A percentile compares a stretch with the other conserved stretches of the same genome.
Evolutionary conservation across 2,113 vertebrate genomes (phyloP).

Genomic region (Boleophthalmus pectinirostris): DNA sequence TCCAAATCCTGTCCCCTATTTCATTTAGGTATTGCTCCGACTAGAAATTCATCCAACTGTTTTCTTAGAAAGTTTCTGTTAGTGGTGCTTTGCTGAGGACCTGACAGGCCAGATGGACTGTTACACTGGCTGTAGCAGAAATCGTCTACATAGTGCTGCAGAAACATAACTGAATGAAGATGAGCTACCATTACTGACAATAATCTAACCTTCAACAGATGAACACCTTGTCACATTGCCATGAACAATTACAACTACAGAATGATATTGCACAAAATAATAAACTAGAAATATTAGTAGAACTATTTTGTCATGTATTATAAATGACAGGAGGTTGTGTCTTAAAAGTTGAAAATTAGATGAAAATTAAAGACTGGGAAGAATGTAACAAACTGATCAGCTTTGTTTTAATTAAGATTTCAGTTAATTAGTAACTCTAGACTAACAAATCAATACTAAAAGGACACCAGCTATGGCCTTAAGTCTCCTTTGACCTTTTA

Average conservation of each 20-base stretch:
- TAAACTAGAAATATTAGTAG: neutral
- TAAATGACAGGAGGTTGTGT: neutral
- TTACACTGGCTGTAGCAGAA: neutral
- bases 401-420: constrained; percentile 2
- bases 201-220: neutral
- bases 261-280: neutral
- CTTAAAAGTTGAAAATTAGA: neutral
- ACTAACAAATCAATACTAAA: constrained; percentile 1
- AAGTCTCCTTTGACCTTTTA: constrained; percentile 1
- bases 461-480: neutral
- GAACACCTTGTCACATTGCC: neutral
- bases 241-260: neutral
- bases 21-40: neutral
- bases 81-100: neutral
- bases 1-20: neutral
- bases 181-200: neutral
- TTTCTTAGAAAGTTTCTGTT: neutral
- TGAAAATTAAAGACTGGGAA: neutral
- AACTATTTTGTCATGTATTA: too few relatives aligned
- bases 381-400: neutral
- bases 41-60: neutral
- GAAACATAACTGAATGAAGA: neutral
- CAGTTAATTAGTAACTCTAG: neutral
- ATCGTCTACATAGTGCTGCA: neutral
- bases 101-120: neutral